These are phyloP conservation scores for Gryllus longicercus DNA, from an alignment of 2,888 invertebrate species.

Conservation along the genomic window DNA sequence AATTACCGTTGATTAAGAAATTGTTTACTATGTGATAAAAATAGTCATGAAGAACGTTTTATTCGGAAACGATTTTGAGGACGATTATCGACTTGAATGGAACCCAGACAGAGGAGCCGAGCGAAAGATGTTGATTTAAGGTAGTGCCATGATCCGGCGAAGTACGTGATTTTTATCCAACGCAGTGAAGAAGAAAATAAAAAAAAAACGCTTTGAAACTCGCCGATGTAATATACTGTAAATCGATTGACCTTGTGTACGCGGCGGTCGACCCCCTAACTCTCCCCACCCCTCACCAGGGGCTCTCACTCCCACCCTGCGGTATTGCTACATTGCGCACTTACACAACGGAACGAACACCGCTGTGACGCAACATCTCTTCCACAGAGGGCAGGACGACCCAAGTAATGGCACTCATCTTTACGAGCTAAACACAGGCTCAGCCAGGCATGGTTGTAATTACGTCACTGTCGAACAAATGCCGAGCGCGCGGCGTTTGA, in stretches of 20 bases:
- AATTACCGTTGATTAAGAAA: background rate
- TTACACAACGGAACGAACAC: too few relatives aligned
- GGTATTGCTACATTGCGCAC: too few relatives aligned
- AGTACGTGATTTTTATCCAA: background rate
- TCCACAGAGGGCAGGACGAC: background rate
- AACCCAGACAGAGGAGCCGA: background rate
- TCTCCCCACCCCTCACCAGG: too few relatives aligned
- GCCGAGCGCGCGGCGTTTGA: background rate
- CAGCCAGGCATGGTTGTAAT: background rate
- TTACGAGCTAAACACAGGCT: background rate
- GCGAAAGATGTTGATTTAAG: background rate
- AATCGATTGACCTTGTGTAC: too few relatives aligned
- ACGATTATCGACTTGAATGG: background rate
- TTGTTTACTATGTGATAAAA: conserved; percentile 1
- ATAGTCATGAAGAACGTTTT: background rate
- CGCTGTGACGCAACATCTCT: too few relatives aligned
- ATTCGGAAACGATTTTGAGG: background rate
- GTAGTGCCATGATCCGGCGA: background rate
- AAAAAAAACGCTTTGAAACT: background rate
- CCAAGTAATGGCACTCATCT: background rate
- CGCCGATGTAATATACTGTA: too few relatives aligned
- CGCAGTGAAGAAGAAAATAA: background rate
- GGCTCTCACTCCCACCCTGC: too few relatives aligned
- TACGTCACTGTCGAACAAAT: conserved; percentile 8
- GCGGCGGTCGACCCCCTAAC: too few relatives aligned